Percentiles rank a stretch among this genome's conserved stretches.
Conservation (phyloP, 2,113 vertebrate species). For the Pholis gunnellus region DNA sequence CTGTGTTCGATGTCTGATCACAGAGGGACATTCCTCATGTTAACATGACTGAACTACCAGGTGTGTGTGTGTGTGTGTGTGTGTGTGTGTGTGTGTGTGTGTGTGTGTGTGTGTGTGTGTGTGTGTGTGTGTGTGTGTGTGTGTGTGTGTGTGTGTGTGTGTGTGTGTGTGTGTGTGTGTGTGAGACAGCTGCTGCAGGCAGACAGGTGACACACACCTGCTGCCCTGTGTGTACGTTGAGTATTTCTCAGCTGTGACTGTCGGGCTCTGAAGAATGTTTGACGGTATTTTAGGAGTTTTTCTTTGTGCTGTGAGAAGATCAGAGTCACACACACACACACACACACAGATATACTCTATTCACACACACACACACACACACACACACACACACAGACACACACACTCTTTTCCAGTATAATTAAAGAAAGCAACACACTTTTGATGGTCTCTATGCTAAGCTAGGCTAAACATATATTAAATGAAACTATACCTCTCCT, state of each 20-base stretch:
- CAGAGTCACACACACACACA: not conserved
- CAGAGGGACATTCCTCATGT: too few species aligned
- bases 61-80: too few species aligned
- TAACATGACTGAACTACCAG: too few species aligned
- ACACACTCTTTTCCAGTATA: not conserved
- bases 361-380: not conserved
- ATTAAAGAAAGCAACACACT: not conserved
- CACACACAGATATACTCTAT: not conserved
- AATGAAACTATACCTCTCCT: too few species aligned
- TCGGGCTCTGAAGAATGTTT: slow-evolving; percentile 33
- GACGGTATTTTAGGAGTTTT: not conserved
- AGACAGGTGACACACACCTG: slow-evolving; percentile 41
- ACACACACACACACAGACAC: not conserved
- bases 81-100: too few species aligned
- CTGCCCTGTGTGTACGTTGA: not conserved
- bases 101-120: too few species aligned
- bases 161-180: too few species aligned
- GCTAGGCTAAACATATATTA: not conserved
- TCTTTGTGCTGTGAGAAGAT: not conserved
- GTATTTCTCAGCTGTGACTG: slow-evolving; percentile 52
- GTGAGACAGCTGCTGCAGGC: slow-evolving; percentile 1
- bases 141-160: too few species aligned
- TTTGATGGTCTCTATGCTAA: not conserved
- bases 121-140: too few species aligned
- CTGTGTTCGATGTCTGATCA: not conserved